phyloP scores from a whole-genome alignment of 2,797 vertebrate species.

The Austrolebias charrua region DNA sequence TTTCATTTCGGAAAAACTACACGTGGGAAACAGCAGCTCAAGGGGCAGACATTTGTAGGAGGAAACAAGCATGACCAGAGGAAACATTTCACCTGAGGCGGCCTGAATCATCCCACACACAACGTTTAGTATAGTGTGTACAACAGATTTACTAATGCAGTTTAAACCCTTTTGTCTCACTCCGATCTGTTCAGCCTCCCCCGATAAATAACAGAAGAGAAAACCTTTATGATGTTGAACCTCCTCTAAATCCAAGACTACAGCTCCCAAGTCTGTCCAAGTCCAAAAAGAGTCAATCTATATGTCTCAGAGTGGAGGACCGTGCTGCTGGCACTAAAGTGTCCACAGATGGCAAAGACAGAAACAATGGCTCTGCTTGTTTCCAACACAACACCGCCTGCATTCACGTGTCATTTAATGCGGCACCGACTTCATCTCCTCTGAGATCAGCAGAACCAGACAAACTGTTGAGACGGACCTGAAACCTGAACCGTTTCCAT shows the following conservation, averaged over 20 bases:
- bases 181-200: slow-evolving; percentile 7
- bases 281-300: slow-evolving; percentile 49
- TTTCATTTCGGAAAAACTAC: slow-evolving; percentile 19
- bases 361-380: slow-evolving; percentile 63
- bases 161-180: slow-evolving; percentile 17
- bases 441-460: slow-evolving; percentile 6
- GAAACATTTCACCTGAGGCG: slow-evolving; percentile 38
- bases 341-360: slow-evolving; percentile 60
- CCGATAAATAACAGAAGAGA: slow-evolving; percentile 20
- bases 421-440: slow-evolving; percentile 9
- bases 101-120: slow-evolving; percentile 34
- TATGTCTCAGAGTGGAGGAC: slow-evolving; percentile 41
- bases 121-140: slow-evolving; percentile 14
- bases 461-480: neutral
- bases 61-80: slow-evolving; percentile 39
- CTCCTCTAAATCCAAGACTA: slow-evolving; percentile 6
- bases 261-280: slow-evolving; percentile 24
- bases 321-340: slow-evolving; percentile 53
- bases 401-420: slow-evolving; percentile 28
- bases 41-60: slow-evolving; percentile 25
- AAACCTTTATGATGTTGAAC: slow-evolving; percentile 17
- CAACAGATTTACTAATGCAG: slow-evolving; percentile 17
- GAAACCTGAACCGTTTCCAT: neutral
- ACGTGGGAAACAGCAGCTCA: slow-evolving; percentile 13
- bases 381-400: slow-evolving; percentile 25